Evolutionary conservation across 2,888 invertebrate genomes (phyloP).

Genomic region (Panopea generosa): DNA sequence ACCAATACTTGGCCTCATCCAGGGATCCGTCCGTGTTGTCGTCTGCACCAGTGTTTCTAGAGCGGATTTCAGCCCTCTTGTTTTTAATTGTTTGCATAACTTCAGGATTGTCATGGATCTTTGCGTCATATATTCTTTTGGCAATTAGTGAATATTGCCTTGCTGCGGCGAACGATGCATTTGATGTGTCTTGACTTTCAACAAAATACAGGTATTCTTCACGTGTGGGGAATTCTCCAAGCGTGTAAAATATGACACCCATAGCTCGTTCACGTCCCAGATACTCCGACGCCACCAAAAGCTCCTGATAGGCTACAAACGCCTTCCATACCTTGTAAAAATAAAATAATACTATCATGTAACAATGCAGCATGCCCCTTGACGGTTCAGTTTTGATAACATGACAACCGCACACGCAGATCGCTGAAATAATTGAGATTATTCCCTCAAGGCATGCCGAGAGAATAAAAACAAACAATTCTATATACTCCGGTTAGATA

Average conservation of each 20-base stretch:
- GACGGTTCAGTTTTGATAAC: too few species aligned
- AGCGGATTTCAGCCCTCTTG: slow-evolving; percentile 69
- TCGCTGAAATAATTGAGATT: too few species aligned
- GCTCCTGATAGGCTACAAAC: slow-evolving; percentile 79
- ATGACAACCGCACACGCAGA: too few species aligned
- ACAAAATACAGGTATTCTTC: slow-evolving; percentile 77
- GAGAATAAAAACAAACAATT: too few species aligned
- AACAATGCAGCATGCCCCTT: too few species aligned
- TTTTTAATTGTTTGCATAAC: slow-evolving; percentile 54
- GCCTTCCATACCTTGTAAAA: slow-evolving; percentile 70
- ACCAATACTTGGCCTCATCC: slow-evolving; percentile 72
- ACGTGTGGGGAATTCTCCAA: slow-evolving; percentile 71
- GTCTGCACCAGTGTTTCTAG: slow-evolving; percentile 65
- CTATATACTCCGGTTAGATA: too few species aligned
- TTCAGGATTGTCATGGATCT: slow-evolving; percentile 54
- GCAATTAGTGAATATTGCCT: slow-evolving; percentile 74
- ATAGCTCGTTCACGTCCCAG: slow-evolving; percentile 78
- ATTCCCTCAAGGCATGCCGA: too few species aligned
- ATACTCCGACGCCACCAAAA: slow-evolving; percentile 78
- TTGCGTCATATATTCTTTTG: slow-evolving; percentile 69
- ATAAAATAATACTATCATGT: too few species aligned
- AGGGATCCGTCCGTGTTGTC: slow-evolving; percentile 64
- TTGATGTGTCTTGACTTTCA: slow-evolving; percentile 76
- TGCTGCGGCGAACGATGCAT: slow-evolving; percentile 76
- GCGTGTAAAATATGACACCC: slow-evolving; percentile 77